phyloP scores from a whole-genome alignment of 2,113 vertebrate species.

The Thymallus thymallus region DNA sequence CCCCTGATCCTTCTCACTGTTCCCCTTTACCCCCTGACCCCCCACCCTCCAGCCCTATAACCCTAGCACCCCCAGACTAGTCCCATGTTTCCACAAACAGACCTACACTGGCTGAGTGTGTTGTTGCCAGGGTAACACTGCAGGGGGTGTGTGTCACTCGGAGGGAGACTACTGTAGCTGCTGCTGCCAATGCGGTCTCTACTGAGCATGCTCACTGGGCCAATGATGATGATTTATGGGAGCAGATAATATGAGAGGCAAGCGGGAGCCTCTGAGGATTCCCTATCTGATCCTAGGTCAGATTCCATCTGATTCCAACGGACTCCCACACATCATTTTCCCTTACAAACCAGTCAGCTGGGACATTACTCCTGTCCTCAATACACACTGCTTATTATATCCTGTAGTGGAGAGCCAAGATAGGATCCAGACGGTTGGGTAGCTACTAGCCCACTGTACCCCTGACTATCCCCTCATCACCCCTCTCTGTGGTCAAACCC shows the following conservation, averaged over 20 bases:
- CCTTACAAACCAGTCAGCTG: neutral
- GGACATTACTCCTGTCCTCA: neutral
- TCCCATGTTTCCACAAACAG: neutral
- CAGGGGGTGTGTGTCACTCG: constrained; percentile 49
- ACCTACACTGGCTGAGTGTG: constrained; percentile 19
- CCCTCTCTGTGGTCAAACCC: neutral
- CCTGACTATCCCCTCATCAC: neutral
- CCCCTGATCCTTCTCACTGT: constrained; percentile 29
- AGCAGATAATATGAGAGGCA: constrained; percentile 10
- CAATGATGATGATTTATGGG: constrained; percentile 8
- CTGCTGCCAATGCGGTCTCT: constrained; percentile 11
- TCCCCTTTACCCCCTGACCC: constrained; percentile 40
- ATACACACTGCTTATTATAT: neutral
- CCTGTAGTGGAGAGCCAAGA: constrained; percentile 3
- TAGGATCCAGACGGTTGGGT: constrained; percentile 8
- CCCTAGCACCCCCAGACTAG: constrained; percentile 23
- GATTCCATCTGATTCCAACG: neutral
- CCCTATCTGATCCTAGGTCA: constrained; percentile 3
- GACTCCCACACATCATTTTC: neutral
- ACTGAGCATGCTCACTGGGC: constrained; percentile 46
- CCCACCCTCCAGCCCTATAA: constrained; percentile 36
- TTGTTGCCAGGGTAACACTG: constrained; percentile 57
- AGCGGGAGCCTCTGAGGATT: constrained; percentile 10
- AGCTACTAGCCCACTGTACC: neutral
- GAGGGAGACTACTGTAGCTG: constrained; percentile 13